Evolutionary conservation across 2,888 invertebrate species (phyloP), one percentile per base, ranked within the genome.

Genomic region (Chymomyza caudatula): DNA sequence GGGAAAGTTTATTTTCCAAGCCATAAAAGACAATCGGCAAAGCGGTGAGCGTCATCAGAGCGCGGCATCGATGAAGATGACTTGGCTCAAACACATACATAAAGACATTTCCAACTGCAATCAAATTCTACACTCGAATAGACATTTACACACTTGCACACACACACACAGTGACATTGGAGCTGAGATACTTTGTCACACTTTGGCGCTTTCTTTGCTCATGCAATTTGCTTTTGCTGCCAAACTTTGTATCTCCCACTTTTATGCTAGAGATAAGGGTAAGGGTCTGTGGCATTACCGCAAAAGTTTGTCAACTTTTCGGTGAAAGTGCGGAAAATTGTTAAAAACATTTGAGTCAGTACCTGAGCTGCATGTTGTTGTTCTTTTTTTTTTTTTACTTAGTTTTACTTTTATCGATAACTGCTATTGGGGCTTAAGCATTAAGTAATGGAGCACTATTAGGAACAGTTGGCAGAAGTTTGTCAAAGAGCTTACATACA

Each of bases 61-160:
- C 57, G 54, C 70, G 63, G 73, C 74, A 80, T 80, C 77, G 73
- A 77, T 72, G 77, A 75, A 76, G 73, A 76, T 72, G 77, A 75
- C 74, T 72, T 72, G 72, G 78, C 51, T 72, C 74, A 71, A 61
- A 72, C 71, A 73, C 69, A 67, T 77, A 69, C 75, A 82, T 85
- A 85, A 83, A 83, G 85, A 82, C 85, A 82, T 83, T 85, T 80
- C 80, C 76, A 88, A 87, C 71, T 85, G 87, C 86, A 87, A 88
- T 88, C 88, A 88, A 88, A 88, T 86, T 85, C 88, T 83, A 85
- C 87, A 87, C 86, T 86, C 76, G 78, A 80, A 76, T 81, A 79
- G 82, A 79, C 85, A 82, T 73, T 78, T 70, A 78, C 69, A 77
- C 76, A 72, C 47, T 57, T 13, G 37, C 20, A 4, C 13, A 1